Evolutionary conservation across 2,888 invertebrate genomes (phyloP), one percentile per base, ranked within the genome.

Genomic region (Platypus cylindrus): DNA sequence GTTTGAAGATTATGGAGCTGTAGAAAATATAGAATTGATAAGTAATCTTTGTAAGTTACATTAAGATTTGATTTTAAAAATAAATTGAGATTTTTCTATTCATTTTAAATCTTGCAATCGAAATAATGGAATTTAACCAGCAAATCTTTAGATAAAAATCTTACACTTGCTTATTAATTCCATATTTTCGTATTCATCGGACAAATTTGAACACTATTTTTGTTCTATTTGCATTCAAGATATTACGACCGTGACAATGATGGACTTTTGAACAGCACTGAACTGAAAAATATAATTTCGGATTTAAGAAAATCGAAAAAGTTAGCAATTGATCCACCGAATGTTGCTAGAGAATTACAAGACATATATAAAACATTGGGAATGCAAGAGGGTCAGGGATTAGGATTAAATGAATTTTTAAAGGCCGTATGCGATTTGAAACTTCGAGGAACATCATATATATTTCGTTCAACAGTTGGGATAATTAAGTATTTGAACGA

Each of bases 381-480:
- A 17, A 28, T 47, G 5, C 41, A 45, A 11, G 52, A 63, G 8
- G 45, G 45, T 3, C 50, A 66, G 23, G 51, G 58, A 3, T 60
- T 69, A 30, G 51, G 47, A 2, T 40, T 58, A 7, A 42, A 41
- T 7, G 54, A 58, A 7, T 81, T 80, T 53, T 57, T 79, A n/a
- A 66, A 68, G 15, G 70, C 69, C 1, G 73, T 79, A 5, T 73
- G 73, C 3, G 74, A 76, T 45, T 59, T 75, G 11, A 72, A 71
- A 34, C 67, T 80, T 27, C 63, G 78, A 32, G 79, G 79, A 5
- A 77, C 78, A 11, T 77, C 78, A 18, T 63, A 68, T 1, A 56
- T 81, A 34, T 67, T 79, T 44, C 63, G 80, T n/a, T 61, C 77
- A 2, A 64, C 68, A 0, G 60, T 60, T 16, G 62, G 66, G 15